Conservation (phyloP, 2,888 invertebrate genomes). For the Eueremaeus valkanovi region DNA sequence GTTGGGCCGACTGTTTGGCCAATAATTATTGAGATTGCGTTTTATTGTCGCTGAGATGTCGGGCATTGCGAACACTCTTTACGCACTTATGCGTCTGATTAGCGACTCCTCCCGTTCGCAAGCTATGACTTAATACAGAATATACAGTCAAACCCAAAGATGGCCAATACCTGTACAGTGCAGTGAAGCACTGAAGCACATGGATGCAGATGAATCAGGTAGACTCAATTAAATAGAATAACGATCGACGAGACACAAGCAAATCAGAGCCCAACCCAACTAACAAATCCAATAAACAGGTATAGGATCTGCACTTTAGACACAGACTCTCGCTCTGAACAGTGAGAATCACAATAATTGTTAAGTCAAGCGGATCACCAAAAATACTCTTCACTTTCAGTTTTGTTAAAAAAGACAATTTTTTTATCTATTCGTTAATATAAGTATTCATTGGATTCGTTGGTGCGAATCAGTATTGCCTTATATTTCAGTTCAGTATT, state of each 20-base stretch:
- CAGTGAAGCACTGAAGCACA: not conserved
- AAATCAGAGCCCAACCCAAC: constrained; percentile 24
- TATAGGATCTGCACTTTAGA: too few species aligned
- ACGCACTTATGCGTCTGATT: constrained; percentile 28
- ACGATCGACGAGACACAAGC: constrained; percentile 5
- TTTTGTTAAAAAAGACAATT: not conserved
- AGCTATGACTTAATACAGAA: constrained; percentile 26
- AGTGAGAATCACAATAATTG: constrained; percentile 22
- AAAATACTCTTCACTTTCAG: constrained; percentile 30
- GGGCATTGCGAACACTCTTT: constrained; percentile 25
- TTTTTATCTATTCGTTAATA: not conserved
- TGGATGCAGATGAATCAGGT: constrained; percentile 3
- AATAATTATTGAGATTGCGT: constrained; percentile 24
- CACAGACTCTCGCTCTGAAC: too few species aligned
- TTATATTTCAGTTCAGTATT: constrained; percentile 4
- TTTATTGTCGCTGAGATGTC: constrained; percentile 29
- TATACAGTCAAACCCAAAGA: not conserved
- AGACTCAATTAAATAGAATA: not conserved
- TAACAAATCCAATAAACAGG: not conserved
- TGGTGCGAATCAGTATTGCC: constrained; percentile 16
- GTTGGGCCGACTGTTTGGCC: not conserved
- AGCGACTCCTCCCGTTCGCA: constrained; percentile 26
- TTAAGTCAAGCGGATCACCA: constrained; percentile 24
- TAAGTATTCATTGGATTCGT: constrained; percentile 22
- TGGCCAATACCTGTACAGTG: not conserved